These are phyloP conservation scores for Tiaroga cobitis DNA, from an alignment of 2,797 vertebrate species.

Conservation along the genomic window DNA sequence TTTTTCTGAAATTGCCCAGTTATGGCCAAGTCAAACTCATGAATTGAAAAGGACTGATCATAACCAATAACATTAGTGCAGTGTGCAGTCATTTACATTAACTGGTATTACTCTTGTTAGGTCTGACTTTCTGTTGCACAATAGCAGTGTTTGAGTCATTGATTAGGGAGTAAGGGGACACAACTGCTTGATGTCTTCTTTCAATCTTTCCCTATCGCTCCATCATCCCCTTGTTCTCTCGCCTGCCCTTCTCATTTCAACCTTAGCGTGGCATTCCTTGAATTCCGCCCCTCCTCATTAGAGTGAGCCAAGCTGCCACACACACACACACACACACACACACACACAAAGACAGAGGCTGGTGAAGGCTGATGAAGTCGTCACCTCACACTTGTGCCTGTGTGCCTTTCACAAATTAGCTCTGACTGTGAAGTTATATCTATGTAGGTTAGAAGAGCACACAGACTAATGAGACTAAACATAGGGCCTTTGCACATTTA, in stretches of 20 bases:
- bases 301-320: conserved; percentile 62
- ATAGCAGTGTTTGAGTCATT: conserved; percentile 65
- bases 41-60: background rate
- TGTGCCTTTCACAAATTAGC: conserved; percentile 16
- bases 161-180: conserved; percentile 72
- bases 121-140: conserved; percentile 36
- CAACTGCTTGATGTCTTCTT: conserved; percentile 32
- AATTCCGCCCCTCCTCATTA: conserved; percentile 83
- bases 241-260: conserved; percentile 75
- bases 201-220: conserved; percentile 6
- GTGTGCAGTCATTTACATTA: background rate
- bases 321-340: conserved; percentile 7
- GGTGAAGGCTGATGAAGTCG: conserved; percentile 34
- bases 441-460: conserved; percentile 9
- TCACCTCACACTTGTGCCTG: conserved; percentile 15
- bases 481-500: background rate
- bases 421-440: conserved; percentile 2
- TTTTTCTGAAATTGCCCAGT: too few relatives aligned
- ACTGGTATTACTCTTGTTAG: background rate
- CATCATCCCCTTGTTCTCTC: conserved; percentile 65
- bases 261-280: conserved; percentile 76
- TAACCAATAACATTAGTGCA: background rate
- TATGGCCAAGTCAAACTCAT: background rate
- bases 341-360: background rate
- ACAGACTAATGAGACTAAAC: conserved; percentile 4